Evolutionary conservation across 2,113 vertebrate species (phyloP), one percentile per base, ranked within the genome.

Genomic region (Chauna torquata): DNA sequence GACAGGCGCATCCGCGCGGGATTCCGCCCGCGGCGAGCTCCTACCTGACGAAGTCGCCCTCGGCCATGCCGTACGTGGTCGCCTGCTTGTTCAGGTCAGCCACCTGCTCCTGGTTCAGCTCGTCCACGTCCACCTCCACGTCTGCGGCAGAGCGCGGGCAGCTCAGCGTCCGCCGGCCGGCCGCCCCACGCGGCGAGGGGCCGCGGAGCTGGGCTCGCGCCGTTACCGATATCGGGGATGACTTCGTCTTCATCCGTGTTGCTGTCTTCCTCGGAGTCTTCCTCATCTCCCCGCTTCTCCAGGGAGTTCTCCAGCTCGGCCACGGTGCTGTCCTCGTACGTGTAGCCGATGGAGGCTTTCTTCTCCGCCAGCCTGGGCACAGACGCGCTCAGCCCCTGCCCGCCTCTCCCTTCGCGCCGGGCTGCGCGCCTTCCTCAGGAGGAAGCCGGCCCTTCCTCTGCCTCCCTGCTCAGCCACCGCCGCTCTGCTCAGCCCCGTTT

Each of bases 41-140:
- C 22, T 92, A 99, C 99, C 99, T 98, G 86, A 99, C 99, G 27
- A 99, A 99, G 95, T 99, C 99, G 1, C 99, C 99, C 5, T 99
- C 99, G 0, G 99, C 98, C 99, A 99, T 99, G 80, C 99, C 99
- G 2, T 99, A 99, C 4, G 99, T 98, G 0, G 99, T 99, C 2
- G 99, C 99, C 94, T 99, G 99, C 88, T 99, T 99, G 96, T 99
- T 99, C 27, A 99, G 95, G 54, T 99, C 99, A 22, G 98, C 96
- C 84, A 99, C 99, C 62, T 99, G 99, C 49, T 99, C 99, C 79
- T 98, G 97, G 94, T 98, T 99, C 88, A 99, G 94, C 89, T 99
- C 99, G 2, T 99, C 99, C 58, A 99, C 99, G 1, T 99, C 99
- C 61, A 99, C 99, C 90, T 99, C 99, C 91, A 99, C 99, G 40